These are phyloP conservation scores for Phalanger gymnotis DNA, from an alignment of 2,797 vertebrate species.

Conservation along the genomic window DNA sequence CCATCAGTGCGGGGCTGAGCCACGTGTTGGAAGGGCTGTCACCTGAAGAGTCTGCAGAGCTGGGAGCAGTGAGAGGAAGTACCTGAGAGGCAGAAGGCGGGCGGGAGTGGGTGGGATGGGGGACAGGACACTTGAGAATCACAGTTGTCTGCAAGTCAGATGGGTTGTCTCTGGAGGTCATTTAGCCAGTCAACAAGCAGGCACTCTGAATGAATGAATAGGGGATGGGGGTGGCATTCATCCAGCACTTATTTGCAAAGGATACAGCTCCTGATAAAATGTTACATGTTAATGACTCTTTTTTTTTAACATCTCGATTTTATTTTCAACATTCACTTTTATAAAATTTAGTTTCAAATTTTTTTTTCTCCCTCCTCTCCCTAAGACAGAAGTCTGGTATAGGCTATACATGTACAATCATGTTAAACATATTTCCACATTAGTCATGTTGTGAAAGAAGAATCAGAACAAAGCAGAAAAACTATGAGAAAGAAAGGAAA, in stretches of 20 bases:
- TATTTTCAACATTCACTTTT: background rate
- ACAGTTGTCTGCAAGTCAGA: background rate
- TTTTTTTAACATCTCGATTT: background rate
- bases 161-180: background rate
- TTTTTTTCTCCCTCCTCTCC: no score
- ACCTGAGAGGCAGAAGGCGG: background rate
- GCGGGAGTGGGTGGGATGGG: no score
- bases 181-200: background rate
- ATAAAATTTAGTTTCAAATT: no score
- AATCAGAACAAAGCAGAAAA: no score
- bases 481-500: no score
- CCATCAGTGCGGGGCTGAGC: background rate
- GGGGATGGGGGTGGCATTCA: background rate
- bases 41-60: background rate
- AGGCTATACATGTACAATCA: no score
- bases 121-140: background rate
- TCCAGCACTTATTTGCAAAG: background rate
- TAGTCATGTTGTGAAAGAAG: no score
- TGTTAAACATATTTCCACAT: no score
- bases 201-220: background rate
- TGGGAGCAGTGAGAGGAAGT: background rate
- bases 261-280: background rate
- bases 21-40: background rate
- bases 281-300: no score
- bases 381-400: no score